These are phyloP conservation scores for Xenentodon cancila DNA, from an alignment of 2,797 vertebrate genomes.

Conservation along the genomic window DNA sequence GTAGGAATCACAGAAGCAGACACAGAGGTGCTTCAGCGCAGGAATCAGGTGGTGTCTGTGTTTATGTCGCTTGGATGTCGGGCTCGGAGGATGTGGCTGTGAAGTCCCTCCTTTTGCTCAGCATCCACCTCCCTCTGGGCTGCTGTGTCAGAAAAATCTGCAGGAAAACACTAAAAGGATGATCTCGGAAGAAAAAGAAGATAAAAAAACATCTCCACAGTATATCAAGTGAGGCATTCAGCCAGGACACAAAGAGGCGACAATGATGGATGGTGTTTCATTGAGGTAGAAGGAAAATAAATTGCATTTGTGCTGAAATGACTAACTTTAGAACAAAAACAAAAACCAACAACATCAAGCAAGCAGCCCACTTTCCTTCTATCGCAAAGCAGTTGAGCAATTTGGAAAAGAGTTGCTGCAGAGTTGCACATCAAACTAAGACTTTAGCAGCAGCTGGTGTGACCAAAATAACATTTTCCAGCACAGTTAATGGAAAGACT, in stretches of 20 bases:
- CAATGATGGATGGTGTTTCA: neutral
- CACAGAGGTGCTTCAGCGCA: constrained; percentile 13
- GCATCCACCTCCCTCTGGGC: too few relatives aligned
- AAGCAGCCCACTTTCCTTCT: neutral
- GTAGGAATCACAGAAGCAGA: constrained; percentile 14
- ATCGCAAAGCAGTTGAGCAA: constrained; percentile 29
- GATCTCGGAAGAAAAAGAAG: too few relatives aligned
- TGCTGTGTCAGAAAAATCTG: neutral
- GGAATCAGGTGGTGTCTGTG: constrained; percentile 17
- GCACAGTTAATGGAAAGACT: too few relatives aligned
- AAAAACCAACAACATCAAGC: constrained; percentile 3
- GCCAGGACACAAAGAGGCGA: constrained; percentile 6
- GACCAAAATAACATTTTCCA: too few relatives aligned
- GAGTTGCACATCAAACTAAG: neutral
- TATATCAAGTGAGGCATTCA: too few relatives aligned
- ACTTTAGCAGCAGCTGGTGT: too few relatives aligned
- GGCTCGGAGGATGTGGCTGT: neutral
- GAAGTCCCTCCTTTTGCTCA: too few relatives aligned
- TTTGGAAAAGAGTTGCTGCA: constrained; percentile 1
- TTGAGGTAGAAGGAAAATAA: too few relatives aligned
- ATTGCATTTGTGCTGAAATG: neutral
- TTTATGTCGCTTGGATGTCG: constrained; percentile 9
- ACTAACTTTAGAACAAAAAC: neutral
- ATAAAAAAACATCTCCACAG: too few relatives aligned
- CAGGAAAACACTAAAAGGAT: neutral